phyloP scores from a whole-genome alignment of 2,113 vertebrate genomes.

The Heterocephalus glaber region DNA sequence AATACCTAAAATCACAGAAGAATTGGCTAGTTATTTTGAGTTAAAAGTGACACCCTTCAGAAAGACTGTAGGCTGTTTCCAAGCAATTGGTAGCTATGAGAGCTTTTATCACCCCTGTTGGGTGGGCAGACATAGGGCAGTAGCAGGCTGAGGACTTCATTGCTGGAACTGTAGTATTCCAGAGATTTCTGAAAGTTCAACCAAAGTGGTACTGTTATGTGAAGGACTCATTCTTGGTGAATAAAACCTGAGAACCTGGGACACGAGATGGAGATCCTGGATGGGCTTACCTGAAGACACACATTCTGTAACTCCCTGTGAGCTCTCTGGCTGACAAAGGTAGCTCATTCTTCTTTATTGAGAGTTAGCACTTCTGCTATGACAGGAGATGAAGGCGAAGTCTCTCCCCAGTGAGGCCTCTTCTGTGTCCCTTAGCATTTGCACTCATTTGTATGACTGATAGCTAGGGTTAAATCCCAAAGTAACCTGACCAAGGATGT shows the following conservation, averaged over 20 bases:
- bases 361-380: neutral
- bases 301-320: neutral
- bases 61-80: neutral
- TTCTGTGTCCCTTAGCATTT: neutral
- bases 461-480: neutral
- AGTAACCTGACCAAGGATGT: neutral
- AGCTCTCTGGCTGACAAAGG: neutral
- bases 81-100: neutral
- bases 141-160: neutral
- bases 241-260: neutral
- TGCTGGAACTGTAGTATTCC: neutral
- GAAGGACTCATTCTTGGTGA: neutral
- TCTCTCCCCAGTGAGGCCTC: neutral
- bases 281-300: neutral
- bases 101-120: neutral
- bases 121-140: neutral
- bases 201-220: neutral
- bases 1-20: neutral
- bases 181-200: neutral
- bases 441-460: neutral
- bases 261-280: neutral
- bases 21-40: neutral
- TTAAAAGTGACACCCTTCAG: neutral
- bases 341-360: neutral
- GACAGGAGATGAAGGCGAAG: neutral